A percentile compares a stretch with the other conserved stretches of the same genome.
Evolutionary conservation across 1,140 invertebrate species (phyloP).

Genomic region (Lutraria rhynchaena): DNA sequence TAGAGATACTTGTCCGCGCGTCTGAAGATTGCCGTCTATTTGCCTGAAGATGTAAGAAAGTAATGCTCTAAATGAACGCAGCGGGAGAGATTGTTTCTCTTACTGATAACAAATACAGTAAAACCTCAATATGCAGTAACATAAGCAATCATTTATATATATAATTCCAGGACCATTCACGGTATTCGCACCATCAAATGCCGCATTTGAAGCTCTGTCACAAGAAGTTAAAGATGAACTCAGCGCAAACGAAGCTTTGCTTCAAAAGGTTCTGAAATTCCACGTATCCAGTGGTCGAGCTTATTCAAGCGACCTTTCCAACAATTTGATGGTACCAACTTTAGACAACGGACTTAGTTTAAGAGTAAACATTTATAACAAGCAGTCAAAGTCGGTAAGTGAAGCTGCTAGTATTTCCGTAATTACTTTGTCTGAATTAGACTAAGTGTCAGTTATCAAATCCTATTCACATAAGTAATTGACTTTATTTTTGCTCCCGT

Average conservation of each 20-base stretch:
- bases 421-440: no score
- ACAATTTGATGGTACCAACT: constrained; percentile 49
- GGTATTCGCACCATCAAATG: constrained; percentile 53
- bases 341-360: constrained; percentile 62
- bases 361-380: constrained; percentile 76
- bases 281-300: constrained; percentile 30
- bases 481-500: no score
- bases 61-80: no score
- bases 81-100: no score
- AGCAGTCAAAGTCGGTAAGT: constrained; percentile 40
- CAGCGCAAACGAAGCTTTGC: constrained; percentile 13
- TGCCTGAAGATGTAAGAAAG: no score
- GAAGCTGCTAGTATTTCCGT: no score
- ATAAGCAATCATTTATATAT: not conserved
- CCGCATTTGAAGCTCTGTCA: constrained; percentile 51
- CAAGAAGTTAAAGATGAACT: constrained; percentile 28
- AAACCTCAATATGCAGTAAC: no score
- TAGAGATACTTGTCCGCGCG: no score
- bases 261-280: constrained; percentile 40
- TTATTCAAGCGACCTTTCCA: constrained; percentile 33
- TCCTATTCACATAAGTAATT: no score
- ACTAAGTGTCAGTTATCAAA: no score
- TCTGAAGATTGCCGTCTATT: no score
- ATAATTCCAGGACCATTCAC: constrained; percentile 46
- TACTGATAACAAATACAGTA: no score